Percentiles rank a stretch among this genome's conserved stretches.
Evolutionary conservation across 2,888 invertebrate genomes (phyloP).

Genomic region (Rotaria magnacalcarata): DNA sequence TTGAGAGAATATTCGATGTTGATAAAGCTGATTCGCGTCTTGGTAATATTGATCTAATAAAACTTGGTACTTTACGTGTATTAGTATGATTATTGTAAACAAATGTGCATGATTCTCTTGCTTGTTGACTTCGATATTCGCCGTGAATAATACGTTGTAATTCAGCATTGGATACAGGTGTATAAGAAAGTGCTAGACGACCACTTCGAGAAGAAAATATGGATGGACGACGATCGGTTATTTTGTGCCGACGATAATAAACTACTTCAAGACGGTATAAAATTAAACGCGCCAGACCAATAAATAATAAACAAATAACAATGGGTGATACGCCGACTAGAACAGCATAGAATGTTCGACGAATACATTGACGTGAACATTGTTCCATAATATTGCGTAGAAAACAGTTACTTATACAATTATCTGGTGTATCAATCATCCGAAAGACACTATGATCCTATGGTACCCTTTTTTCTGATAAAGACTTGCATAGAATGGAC

Average conservation of each 20-base stretch:
- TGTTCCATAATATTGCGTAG: not conserved
- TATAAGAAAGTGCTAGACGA: conserved; percentile 13
- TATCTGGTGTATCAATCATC: not conserved
- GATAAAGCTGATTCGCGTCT: not conserved
- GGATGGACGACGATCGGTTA: not conserved
- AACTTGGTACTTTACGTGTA: not conserved
- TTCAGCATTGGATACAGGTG: conserved; percentile 13
- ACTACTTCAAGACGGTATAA: not conserved
- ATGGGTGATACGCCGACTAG: not conserved
- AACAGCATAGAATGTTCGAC: not conserved
- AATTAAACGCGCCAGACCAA: not conserved
- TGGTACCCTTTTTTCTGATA: not conserved
- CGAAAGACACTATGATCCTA: not conserved
- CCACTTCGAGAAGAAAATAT: not conserved
- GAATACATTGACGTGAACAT: not conserved
- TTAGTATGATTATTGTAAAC: not conserved
- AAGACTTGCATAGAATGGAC: not conserved
- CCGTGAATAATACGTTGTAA: conserved; percentile 26
- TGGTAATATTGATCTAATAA: not conserved
- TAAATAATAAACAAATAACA: not conserved
- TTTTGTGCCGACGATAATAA: conserved; percentile 17
- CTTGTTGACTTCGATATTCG: not conserved
- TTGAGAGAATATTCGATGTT: not conserved
- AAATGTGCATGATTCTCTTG: not conserved
- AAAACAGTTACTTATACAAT: not conserved